Conservation (phyloP, 2,113 vertebrate species). For the Rallus limicola region DNA sequence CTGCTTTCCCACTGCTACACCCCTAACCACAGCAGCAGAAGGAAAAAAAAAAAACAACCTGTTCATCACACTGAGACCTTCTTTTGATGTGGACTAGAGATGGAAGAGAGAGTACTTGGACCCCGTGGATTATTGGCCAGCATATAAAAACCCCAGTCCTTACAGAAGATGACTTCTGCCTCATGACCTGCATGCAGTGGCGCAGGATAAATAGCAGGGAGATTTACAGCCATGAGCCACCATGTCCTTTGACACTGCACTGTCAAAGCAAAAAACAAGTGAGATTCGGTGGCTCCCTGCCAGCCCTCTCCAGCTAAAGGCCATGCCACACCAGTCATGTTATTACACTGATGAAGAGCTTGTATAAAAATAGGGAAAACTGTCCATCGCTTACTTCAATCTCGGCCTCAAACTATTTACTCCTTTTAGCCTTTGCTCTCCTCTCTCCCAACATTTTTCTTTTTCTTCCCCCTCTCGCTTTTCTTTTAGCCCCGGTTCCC, state of each 20-base stretch:
- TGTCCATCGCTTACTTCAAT: background rate
- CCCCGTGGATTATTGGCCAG: constrained; percentile 31
- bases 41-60: constrained; percentile 30
- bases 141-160: background rate
- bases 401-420: background rate
- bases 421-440: background rate
- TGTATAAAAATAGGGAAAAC: background rate
- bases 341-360: constrained; percentile 49
- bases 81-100: constrained; percentile 28
- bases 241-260: constrained; percentile 32
- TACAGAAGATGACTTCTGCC: constrained; percentile 41
- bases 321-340: constrained; percentile 13
- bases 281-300: constrained; percentile 26
- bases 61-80: background rate
- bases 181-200: background rate
- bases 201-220: constrained; percentile 61
- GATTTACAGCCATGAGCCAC: constrained; percentile 24
- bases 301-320: constrained; percentile 54
- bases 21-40: background rate
- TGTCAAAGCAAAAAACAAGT: constrained; percentile 24
- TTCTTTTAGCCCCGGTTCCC: background rate
- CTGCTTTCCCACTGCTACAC: background rate
- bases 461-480: background rate
- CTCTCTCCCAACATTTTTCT: background rate
- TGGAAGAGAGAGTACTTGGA: background rate